Conservation (phyloP, 2,797 vertebrate species). For the Sphenopsis melanotis region DNA sequence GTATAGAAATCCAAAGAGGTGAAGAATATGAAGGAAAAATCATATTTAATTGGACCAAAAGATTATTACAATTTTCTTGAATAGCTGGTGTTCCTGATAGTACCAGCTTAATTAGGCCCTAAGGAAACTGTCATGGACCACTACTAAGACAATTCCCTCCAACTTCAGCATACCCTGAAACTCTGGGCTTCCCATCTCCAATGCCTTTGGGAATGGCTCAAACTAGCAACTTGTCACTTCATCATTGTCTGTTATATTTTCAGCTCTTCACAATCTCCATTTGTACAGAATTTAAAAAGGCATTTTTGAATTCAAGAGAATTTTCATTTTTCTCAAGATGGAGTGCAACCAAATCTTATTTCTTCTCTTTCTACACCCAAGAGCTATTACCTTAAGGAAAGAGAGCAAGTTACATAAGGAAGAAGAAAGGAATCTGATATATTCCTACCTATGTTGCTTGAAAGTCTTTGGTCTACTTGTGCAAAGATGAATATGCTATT, state of each 20-base stretch:
- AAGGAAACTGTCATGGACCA: not conserved
- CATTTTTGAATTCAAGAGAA: not conserved
- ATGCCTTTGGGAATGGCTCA: not conserved
- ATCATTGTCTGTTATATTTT: not conserved
- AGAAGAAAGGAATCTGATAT: not conserved
- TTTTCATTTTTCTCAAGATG: not conserved
- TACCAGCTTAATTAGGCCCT: not conserved
- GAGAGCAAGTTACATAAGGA: not conserved
- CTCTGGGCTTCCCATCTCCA: not conserved
- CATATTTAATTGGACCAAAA: not conserved
- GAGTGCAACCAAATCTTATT: not conserved
- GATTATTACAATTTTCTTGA: not conserved
- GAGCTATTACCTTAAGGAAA: not conserved
- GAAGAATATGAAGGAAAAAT: not conserved
- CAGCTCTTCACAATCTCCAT: not conserved
- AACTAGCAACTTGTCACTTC: not conserved
- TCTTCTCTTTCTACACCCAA: not conserved
- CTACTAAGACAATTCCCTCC: not conserved
- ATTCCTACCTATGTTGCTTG: not conserved
- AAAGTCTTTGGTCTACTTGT: not conserved
- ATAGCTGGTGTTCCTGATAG: not conserved
- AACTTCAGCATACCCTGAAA: not conserved
- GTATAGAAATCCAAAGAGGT: not conserved
- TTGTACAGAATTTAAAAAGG: not conserved
- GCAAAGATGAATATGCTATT: not conserved